Base-by-base conservation (phyloP, 2,888 invertebrate genomes). In the Catonia carolina region DNA sequence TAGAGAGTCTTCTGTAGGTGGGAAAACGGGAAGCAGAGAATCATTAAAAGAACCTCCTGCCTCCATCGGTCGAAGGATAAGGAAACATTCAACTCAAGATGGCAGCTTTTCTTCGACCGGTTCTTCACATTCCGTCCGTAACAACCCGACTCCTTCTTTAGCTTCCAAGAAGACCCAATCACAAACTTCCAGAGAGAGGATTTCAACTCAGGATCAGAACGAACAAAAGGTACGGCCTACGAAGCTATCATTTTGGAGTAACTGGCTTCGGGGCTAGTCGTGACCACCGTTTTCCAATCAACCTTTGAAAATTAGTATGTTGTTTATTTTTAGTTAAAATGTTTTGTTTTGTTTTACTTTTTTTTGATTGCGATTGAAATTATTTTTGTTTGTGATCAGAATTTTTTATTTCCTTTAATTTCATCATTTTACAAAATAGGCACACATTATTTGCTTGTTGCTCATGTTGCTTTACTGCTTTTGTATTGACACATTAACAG, bases 201-300 rank as follows among this genome's bases (percentile, higher is more conserved):
- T 53, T 45, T 55, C 57, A 39, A 55, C 47, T 49, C 59, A 54
- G 35, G 60, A 60, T 59, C 60, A 53, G 42, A 60, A 58, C 50
- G 81, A 80, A 71, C 68, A 71, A 70, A 85, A 86, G 85, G 85
- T 86, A 83, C 85, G 86, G 72, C 74, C 78, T 73, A 70, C 74
- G 68, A 81, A 79, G 75, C 78, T 80, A 72, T 78, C 79, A 74
- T 82, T 83, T 78, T 85, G 84, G 84, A 80, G 77, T 76, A 78
- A 73, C 74, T 78, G 79, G 78, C 77, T 80, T 76, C 78, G 81
- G 78, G 77, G 76, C 63, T 73, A 53, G 42, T 53, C 53, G 49
- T 55, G 53, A 31, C 53, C 58, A 42, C 54, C 53, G 45, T 50
- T 45, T 47, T 48, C 39, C 53, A 53, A 37, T 53, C 53, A 20